Percentiles rank a stretch among this genome's conserved stretches.
These are phyloP conservation scores for Elymnias hypermnestra DNA, from an alignment of 1,140 invertebrate genomes.

Conservation along the genomic window DNA sequence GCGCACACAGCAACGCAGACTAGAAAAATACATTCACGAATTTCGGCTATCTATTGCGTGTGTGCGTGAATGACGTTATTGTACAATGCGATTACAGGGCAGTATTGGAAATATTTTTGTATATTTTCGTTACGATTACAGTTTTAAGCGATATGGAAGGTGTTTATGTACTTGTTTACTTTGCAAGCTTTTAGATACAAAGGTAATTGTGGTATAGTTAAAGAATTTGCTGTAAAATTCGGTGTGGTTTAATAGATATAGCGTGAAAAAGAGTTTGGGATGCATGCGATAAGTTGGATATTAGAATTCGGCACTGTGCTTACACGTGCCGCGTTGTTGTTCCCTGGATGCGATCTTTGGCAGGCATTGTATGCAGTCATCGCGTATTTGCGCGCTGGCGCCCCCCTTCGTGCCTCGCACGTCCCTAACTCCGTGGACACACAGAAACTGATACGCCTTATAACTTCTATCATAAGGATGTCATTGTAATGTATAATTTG, in stretches of 20 bases:
- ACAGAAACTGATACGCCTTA: conserved; percentile 7
- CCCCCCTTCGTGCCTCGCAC: conserved; percentile 22
- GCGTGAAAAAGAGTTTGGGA: conserved; percentile 1
- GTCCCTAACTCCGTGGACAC: conserved; percentile 21
- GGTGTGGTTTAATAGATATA: not conserved
- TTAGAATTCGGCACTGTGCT: conserved; percentile 51
- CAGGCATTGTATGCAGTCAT: conserved; percentile 68
- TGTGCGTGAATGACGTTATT: conserved; percentile 73
- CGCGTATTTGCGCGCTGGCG: conserved; percentile 58
- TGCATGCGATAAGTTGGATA: conserved; percentile 27
- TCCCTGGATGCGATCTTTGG: conserved; percentile 68
- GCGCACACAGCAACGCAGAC: conserved; percentile 45
- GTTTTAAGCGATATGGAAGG: not conserved
- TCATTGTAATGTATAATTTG: not conserved
- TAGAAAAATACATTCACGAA: conserved; percentile 72
- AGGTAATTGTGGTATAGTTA: not conserved
- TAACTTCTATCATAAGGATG: not conserved
- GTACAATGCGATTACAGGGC: conserved; percentile 69
- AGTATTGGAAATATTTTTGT: conserved; percentile 42
- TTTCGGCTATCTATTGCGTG: conserved; percentile 55
- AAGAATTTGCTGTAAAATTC: not conserved
- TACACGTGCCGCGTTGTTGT: conserved; percentile 66
- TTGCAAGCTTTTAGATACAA: not conserved
- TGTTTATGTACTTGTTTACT: not conserved
- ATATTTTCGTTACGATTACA: conserved; percentile 8